These are phyloP conservation scores for Centruroides sculpturatus DNA, from an alignment of 1,140 invertebrate genomes.

Conservation along the genomic window DNA sequence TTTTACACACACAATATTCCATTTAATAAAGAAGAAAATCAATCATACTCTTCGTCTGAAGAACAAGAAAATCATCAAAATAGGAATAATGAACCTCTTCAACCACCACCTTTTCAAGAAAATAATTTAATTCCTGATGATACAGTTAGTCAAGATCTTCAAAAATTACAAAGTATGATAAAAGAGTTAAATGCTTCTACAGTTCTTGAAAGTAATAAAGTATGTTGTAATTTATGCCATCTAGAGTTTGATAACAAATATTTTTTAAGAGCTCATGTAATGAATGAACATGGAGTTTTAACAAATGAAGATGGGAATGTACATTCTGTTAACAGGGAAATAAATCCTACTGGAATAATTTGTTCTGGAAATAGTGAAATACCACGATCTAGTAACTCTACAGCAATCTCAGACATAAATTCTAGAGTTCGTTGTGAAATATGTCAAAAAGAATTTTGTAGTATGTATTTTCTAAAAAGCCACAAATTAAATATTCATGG, in stretches of 20 bases:
- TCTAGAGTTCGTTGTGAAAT: conserved; percentile 36
- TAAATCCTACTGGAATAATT: not conserved
- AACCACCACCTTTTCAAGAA: too few species aligned
- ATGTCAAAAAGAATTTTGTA: conserved; percentile 13
- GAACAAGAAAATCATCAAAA: conserved; percentile 9
- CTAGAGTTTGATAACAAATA: conserved; percentile 41
- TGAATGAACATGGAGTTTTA: conserved; percentile 40
- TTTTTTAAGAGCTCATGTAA: conserved; percentile 41
- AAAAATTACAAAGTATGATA: conserved; percentile 82
- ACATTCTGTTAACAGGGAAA: conserved; percentile 1
- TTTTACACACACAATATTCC: conserved; percentile 31
- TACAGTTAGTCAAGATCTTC: conserved; percentile 47
- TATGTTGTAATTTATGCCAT: conserved; percentile 40
- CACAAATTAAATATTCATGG: conserved; percentile 12
- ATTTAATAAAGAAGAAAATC: conserved; percentile 18
- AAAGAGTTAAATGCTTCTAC: conserved; percentile 55
- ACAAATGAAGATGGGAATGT: conserved; percentile 26
- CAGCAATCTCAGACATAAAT: conserved; percentile 13
- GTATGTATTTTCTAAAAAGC: conserved; percentile 9
- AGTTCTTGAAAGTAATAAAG: conserved; percentile 19
- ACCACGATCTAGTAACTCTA: not conserved
- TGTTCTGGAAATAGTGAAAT: not conserved
- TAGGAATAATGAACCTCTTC: conserved; percentile 2
- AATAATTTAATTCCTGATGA: conserved; percentile 11
- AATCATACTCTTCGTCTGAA: conserved; percentile 13